A percentile compares a stretch with the other conserved stretches of the same genome.
Conservation (phyloP, 1,140 invertebrate species). For the Chelonus insularis region DNA sequence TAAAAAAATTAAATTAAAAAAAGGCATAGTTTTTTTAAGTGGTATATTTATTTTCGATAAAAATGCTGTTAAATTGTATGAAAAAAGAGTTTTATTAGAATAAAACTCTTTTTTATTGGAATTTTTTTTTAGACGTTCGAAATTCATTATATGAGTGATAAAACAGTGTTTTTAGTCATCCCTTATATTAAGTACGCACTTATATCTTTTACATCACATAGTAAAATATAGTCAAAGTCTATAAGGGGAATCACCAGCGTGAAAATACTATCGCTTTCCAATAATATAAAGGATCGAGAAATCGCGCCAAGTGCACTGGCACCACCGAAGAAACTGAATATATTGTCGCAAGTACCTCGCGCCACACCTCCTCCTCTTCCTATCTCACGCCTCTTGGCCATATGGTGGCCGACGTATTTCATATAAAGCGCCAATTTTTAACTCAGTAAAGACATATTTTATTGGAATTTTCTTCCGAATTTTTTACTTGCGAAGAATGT, state of each 20-base stretch:
- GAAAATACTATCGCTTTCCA: conserved; percentile 49
- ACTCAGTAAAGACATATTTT: conserved; percentile 44
- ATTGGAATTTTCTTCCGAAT: conserved; percentile 22
- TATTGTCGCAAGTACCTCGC: conserved; percentile 11
- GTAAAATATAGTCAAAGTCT: conserved; percentile 38
- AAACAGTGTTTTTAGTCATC: neutral
- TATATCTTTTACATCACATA: neutral
- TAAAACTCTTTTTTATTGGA: neutral
- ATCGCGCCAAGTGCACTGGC: conserved; percentile 14
- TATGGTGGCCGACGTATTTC: conserved; percentile 46
- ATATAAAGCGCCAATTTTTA: conserved; percentile 53
- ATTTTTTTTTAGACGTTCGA: too few relatives aligned
- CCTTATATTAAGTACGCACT: neutral
- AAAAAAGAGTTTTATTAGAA: too few relatives aligned
- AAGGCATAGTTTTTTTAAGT: too few relatives aligned
- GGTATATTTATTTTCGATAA: too few relatives aligned
- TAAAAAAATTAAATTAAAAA: too few relatives aligned
- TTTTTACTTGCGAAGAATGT: conserved; percentile 11
- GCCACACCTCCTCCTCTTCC: neutral
- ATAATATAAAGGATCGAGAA: conserved; percentile 35
- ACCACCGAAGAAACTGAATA: conserved; percentile 29
- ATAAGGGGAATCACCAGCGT: conserved; percentile 39
- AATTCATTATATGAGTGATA: too few relatives aligned
- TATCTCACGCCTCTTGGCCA: conserved; percentile 28
- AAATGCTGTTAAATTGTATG: too few relatives aligned